Evolutionary conservation across 2,888 invertebrate species (phyloP), one percentile per base, ranked within the genome.

Genomic region (Plusia festucae): DNA sequence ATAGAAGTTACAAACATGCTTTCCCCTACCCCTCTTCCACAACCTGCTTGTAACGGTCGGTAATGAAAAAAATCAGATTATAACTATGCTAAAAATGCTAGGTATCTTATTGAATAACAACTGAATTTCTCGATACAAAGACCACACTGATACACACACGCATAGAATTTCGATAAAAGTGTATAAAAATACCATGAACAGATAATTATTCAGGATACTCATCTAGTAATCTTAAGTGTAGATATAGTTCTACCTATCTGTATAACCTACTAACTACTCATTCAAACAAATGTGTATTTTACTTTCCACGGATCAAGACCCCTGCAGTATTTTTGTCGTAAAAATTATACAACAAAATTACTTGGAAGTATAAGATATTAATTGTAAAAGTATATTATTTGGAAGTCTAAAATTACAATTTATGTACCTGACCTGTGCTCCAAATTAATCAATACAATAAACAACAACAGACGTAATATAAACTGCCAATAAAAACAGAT

Each of bases 401-500:
- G n/a, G n/a, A 16, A 49, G 2, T 52, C 51, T 30, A 63, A 63
- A 51, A 4, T 40, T 54, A 49, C 55, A 53, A 64, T 58, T 55
- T 55, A 80, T 67, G 20, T 52, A 66, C 58, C 53, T 59, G 54
- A 70, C 61, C 30, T 53, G 22, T 57, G 20, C 53, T 15, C 30
- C 18, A 58, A 61, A 59, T 66, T 65, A 61, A 70, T 58, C 44
- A 24, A 46, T n/a, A n/a, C 63, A 53, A 32, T 70, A 68, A 70
- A 70, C 68, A 73, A 73, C 62, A 60, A 57, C 11, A 52, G 16
- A 22, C 3, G 32, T 53, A 51, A 74, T 69, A 81, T 81, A 74
- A 70, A 67, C 58, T 60, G 58, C 67, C 52, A 67, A 67, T 81
- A 81, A 78, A 76, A 61, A 20, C 53, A 52, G 53, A 78, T 81